Conservation (phyloP, 1,140 invertebrate genomes). For the Drosophila simulans region DNA sequence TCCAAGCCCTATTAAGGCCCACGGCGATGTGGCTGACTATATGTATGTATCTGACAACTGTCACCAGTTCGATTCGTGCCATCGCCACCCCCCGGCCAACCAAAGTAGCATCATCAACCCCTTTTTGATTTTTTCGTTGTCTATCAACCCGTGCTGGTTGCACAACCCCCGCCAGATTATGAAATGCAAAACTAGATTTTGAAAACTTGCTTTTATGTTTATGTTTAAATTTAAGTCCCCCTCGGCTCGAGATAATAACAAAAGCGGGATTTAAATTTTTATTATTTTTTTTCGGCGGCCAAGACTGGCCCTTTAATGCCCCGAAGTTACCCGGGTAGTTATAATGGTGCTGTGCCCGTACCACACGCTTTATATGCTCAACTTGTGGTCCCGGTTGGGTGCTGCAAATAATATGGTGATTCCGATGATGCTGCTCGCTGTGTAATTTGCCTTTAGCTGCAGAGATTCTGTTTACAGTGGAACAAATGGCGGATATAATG, state of each 20-base stretch:
- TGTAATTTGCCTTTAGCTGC: constrained; percentile 68
- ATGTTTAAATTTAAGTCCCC: constrained; percentile 59
- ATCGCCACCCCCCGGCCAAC: constrained; percentile 1
- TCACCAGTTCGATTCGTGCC: constrained; percentile 39
- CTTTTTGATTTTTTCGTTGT: not conserved
- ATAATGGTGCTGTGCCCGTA: constrained; percentile 11
- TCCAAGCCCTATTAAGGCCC: constrained; percentile 61
- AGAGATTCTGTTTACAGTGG: constrained; percentile 51
- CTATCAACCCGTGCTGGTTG: constrained; percentile 10
- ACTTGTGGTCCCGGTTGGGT: constrained; percentile 28
- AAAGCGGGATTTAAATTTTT: constrained; percentile 46
- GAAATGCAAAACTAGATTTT: constrained; percentile 74
- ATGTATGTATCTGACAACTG: constrained; percentile 47
- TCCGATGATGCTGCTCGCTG: constrained; percentile 23
- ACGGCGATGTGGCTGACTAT: constrained; percentile 44
- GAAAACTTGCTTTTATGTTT: constrained; percentile 72
- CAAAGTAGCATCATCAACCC: constrained; percentile 36
- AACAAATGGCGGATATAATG: not conserved
- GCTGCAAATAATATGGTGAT: constrained; percentile 70
- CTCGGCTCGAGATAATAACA: constrained; percentile 54
- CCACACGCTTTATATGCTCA: constrained; percentile 52
- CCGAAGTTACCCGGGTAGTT: constrained; percentile 23
- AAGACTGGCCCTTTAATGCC: constrained; percentile 38
- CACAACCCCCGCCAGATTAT: constrained; percentile 69
- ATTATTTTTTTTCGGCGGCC: not conserved